Percentiles rank a stretch among this genome's conserved stretches.
phyloP scores from a whole-genome alignment of 2,797 vertebrate genomes.

The Mareca penelope region DNA sequence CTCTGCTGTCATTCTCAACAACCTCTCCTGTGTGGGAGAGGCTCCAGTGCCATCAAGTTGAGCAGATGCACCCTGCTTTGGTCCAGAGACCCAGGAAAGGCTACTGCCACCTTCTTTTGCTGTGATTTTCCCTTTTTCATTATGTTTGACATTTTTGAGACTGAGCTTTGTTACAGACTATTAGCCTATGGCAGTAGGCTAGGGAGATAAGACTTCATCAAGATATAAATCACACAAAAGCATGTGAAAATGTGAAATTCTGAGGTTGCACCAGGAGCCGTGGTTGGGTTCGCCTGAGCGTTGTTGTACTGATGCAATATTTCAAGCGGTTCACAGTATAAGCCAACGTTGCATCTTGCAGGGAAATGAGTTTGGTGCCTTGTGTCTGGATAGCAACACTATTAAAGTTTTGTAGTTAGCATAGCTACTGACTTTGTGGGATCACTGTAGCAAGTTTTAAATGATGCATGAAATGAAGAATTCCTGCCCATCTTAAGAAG shows the following conservation, averaged over 20 bases:
- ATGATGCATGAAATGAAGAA: slow-evolving; percentile 85
- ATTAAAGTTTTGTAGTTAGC: slow-evolving; percentile 78
- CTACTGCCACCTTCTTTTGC: slow-evolving; percentile 16
- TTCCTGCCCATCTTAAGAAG: slow-evolving; percentile 74
- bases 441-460: slow-evolving; percentile 80
- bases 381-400: slow-evolving; percentile 53
- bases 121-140: slow-evolving; percentile 53
- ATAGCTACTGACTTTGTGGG: slow-evolving; percentile 74
- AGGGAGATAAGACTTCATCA: slow-evolving; percentile 69
- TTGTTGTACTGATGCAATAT: slow-evolving; percentile 32
- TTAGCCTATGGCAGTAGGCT: slow-evolving; percentile 73
- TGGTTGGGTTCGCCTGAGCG: background rate
- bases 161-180: slow-evolving; percentile 72
- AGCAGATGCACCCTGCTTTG: background rate
- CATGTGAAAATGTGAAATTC: slow-evolving; percentile 36
- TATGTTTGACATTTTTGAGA: slow-evolving; percentile 71
- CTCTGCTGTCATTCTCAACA: background rate
- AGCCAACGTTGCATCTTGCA: slow-evolving; percentile 50
- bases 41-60: rapidly evolving
- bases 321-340: slow-evolving; percentile 6
- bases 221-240: slow-evolving; percentile 63
- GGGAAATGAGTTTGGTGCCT: slow-evolving; percentile 62
- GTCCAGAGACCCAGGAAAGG: slow-evolving; percentile 5
- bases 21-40: background rate
- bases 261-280: background rate